Base-by-base conservation (phyloP, 2,888 invertebrate genomes). In the Drosophila trichaetosa region DNA sequence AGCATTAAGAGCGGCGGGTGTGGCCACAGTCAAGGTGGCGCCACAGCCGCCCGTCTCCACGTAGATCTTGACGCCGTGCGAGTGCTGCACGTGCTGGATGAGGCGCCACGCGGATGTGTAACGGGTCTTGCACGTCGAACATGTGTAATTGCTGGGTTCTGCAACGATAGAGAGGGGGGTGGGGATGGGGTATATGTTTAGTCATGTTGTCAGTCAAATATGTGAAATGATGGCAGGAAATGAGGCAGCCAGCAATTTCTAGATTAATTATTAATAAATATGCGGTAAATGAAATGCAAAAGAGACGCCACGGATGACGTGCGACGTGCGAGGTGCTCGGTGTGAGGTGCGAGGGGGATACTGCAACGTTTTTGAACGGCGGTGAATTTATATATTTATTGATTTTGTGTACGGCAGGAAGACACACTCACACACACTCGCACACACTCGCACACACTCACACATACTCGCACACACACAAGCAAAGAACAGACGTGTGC, bases 61-160 rank as follows among this genome's bases (percentile, higher is more conserved):
- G 94, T 98, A 99, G 90, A 99, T 97, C 93, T 98, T 97, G 75
- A 99, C 96, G 27, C 98, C 98, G 91, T 99, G 99, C 70, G 96
- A 96, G 90, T 97, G 97, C 93, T 99, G 99, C 34, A 97, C 98
- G 93, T 99, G 99, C 92, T 99, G 98, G 48, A 99, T 95, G 73
- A 99, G 94, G 68, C 97, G 95, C 99, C 99, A 99, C 10, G 99
- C 98, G n/a, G 98, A 98, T 86, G 96, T 96, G 85, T 97, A 96
- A 58, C 97, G 96, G 77, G 97, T 96, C 91, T 98, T 98, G 94
- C 99, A 99, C 82, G 98, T 98, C 54, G 97, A 97, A 92, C 99
- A 99, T 81, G 98, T 96, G 93, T 98, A 97, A 94, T 97, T 97
- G 94, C 97, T 97, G 80, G 99, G 99, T 94, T 99, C 99, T 98